These are phyloP conservation scores for Meleagris gallopavo DNA, from an alignment of 2,113 vertebrate species.

Conservation along the genomic window DNA sequence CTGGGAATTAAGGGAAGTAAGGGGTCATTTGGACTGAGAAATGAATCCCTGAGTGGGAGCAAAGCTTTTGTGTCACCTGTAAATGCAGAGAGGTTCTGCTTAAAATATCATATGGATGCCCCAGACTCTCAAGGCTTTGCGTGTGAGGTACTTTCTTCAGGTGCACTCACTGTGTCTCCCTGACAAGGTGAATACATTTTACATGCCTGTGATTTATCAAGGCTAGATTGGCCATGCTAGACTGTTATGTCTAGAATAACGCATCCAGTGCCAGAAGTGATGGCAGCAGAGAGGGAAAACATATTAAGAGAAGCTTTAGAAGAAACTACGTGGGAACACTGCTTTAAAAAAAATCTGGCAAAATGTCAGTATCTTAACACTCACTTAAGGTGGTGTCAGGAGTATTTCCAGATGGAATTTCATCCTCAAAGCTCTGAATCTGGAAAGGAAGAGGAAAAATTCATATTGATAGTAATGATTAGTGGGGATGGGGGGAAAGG, in stretches of 20 bases:
- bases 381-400: conserved; percentile 47
- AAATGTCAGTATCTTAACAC: neutral
- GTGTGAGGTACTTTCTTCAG: neutral
- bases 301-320: neutral
- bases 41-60: neutral
- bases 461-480: neutral
- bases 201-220: neutral
- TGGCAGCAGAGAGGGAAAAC: neutral
- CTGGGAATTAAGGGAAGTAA: neutral
- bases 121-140: neutral
- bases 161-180: neutral
- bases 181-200: neutral
- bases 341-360: neutral
- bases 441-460: conserved; percentile 18
- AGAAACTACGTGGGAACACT: neutral
- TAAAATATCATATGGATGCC: neutral
- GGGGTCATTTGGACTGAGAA: neutral
- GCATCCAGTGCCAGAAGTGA: neutral
- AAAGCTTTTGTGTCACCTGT: neutral
- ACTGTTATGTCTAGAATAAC: neutral
- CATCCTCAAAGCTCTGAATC: conserved; percentile 79
- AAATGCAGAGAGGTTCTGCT: neutral
- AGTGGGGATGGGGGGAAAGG: neutral
- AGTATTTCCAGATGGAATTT: conserved; percentile 34
- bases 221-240: neutral